phyloP scores from a whole-genome alignment of 64 coral and sea anemone genomes.

The Dendrophyllia cribrosa region DNA sequence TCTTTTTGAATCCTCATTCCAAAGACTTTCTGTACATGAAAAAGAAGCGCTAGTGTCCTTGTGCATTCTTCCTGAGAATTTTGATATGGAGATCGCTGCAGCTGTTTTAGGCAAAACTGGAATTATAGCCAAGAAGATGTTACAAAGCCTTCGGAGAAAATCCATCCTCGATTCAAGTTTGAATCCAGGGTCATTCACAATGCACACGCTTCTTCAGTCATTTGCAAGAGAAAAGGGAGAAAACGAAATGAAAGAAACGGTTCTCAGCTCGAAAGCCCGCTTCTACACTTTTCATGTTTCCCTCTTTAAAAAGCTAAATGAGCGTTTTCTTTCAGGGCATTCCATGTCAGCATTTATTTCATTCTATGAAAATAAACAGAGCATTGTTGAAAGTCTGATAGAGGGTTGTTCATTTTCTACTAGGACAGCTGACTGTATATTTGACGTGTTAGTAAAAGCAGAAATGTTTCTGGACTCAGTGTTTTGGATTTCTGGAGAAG shows the following conservation, averaged over 20 bases:
- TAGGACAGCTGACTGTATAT: not conserved
- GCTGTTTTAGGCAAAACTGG: too few species aligned
- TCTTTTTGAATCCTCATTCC: not conserved
- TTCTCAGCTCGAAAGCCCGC: too few species aligned
- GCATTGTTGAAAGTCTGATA: not conserved
- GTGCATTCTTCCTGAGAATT: too few species aligned
- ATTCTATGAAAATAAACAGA: not conserved
- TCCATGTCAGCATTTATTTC: not conserved
- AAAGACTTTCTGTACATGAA: not conserved
- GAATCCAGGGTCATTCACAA: too few species aligned
- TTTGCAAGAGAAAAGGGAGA: not conserved
- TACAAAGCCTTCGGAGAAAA: conserved; percentile 12
- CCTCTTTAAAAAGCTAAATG: not conserved
- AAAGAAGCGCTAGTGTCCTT: not conserved
- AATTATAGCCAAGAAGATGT: not conserved
- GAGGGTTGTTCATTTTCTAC: not conserved
- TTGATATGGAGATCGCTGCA: too few species aligned
- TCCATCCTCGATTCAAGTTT: too few species aligned
- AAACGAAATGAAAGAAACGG: not conserved
- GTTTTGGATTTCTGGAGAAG: too few species aligned
- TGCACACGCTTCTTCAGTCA: not conserved
- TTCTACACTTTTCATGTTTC: not conserved
- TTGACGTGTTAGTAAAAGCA: not conserved
- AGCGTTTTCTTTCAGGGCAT: too few species aligned
- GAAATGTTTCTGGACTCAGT: too few species aligned